Base-by-base conservation (phyloP, 2,113 vertebrate genomes). In the Perca fluviatilis region DNA sequence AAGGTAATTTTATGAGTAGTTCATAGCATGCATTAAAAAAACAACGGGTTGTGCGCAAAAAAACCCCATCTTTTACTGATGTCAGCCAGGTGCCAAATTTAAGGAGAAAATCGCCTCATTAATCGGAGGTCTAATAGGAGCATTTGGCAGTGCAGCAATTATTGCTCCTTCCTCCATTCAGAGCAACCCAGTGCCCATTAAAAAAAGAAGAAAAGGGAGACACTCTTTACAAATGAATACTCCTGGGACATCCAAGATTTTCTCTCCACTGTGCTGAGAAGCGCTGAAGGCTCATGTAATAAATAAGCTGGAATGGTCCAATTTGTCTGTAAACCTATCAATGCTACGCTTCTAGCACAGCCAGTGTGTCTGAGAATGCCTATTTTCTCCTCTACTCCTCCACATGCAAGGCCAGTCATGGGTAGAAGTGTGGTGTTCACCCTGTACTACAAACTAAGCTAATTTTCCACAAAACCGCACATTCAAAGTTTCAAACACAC, bases 161-260 rank as follows among this genome's bases (percentile, higher is more conserved):
- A 88, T 85, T 80, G 46, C 40, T 77, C 54, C 62, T 83, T 81
- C 79, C 69, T 79, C 64, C 50, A 75, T 84, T 89, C 87, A 79
- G 76, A 86, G 66, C 60, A 83, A 30, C 78, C 75, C 7, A 30
- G 14, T 77, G 47, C 65, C 86, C 85, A 88, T 92, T 91, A 87
- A 88, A 78, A 57, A 57, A 54, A 50, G 53, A 67, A 74, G 47
- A 70, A 82, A 47, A 74, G 50, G 23, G 67, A 87, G 65, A 85
- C 71, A 72, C 46, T 86, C 72, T 86, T 78, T 70, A 88, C 76
- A 88, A 89, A 94, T 87, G 84, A 92, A 86, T 77, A 75, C 88
- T 88, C 80, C 50, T 64, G 91, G 86, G 86, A 88, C 70, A 78
- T 82, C 36, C 21, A 56, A 79, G 79, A 82, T 63, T 72, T 65